Evolutionary conservation across 1,140 invertebrate species (phyloP).

Genomic region (Diuraphis noxia): DNA sequence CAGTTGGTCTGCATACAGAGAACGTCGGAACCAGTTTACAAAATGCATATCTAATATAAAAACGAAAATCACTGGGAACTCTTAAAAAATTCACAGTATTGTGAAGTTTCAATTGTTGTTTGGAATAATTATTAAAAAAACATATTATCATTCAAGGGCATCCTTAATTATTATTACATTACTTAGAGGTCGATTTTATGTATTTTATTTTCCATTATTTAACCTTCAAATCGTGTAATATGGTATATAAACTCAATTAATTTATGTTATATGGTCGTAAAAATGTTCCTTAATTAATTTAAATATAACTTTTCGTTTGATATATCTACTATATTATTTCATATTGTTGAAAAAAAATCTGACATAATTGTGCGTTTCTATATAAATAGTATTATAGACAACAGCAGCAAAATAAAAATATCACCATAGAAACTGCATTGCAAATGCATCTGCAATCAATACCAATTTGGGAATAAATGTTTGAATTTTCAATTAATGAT

Average conservation of each 20-base stretch:
- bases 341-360: background rate
- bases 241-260: background rate
- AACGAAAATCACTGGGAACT: conserved; percentile 4
- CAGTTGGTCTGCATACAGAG: background rate
- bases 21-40: background rate
- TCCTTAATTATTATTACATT: conserved; percentile 17
- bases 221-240: conserved; percentile 12
- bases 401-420: background rate
- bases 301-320: background rate
- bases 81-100: conserved; percentile 18
- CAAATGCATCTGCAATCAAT: background rate
- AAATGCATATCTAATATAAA: background rate
- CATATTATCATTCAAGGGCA: conserved; percentile 13
- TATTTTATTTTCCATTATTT: conserved; percentile 12
- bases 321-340: background rate
- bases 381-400: background rate
- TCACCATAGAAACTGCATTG: background rate
- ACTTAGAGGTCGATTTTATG: conserved; percentile 12
- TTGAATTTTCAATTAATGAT: background rate
- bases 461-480: background rate
- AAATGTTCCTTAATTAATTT: background rate
- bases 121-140: background rate
- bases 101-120: conserved; percentile 21
- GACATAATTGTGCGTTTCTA: background rate
- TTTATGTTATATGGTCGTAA: background rate